Base-by-base conservation (phyloP, 1,140 invertebrate genomes). In the Venturia canescens region DNA sequence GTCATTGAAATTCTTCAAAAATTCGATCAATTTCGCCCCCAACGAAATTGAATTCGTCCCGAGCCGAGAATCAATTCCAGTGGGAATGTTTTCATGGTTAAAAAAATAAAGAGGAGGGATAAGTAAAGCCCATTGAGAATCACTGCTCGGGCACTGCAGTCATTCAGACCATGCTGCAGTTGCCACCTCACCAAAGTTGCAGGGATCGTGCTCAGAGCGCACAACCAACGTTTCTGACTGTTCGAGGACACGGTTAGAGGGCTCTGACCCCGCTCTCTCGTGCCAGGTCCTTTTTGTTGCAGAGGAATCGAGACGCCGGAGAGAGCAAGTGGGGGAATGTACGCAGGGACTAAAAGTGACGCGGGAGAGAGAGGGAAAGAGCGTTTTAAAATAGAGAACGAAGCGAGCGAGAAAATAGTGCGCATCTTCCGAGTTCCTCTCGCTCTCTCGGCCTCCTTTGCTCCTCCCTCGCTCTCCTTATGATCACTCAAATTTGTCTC, bases 191-290 rank as follows among this genome's bases (percentile, higher is more conserved):
- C 29, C 74, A 18, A 69, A 72, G 67, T 66, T 67, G 48, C 70
- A 82, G 72, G 66, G 78, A 80, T 77, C 82, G 84, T 79, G 84
- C 80, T 85, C 38, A 69, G 81, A 80, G 84, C 70, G 71, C 79
- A 53, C 72, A 74, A 78, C 78, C 78, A 70, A 63, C 23, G 57
- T 31, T 21, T 31, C 27, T 69, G 66, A 57, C 84, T 76, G 76
- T 80, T 69, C 84, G 85, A 86, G 85, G 84, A 88, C 85, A 79
- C 81, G 78, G 81, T 77, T 83, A 74, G 86, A 81, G 88, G 87
- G 83, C 88, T 88, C 86, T 89, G 87, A 88, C 88, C 88, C 72
- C 80, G n/a, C 29, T 66, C 13, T 38, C 38, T 84, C 78, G 83
- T 72, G 80, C 78, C 80, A 53, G 79, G 81, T 83, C 81, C 82